phyloP scores from a whole-genome alignment of 2,888 invertebrate genomes.

The Pammene aurita region DNA sequence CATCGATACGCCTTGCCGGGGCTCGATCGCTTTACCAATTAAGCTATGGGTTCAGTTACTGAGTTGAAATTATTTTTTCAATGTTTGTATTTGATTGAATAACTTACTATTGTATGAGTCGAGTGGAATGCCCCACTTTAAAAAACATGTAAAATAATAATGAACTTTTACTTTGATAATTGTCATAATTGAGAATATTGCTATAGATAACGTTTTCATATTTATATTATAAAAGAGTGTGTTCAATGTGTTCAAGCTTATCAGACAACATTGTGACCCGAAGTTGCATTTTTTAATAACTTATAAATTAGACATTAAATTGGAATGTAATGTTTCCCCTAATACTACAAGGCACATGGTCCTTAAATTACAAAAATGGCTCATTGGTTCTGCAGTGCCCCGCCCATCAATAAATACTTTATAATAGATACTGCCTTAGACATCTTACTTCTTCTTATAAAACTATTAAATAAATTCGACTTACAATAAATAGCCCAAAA shows the following conservation, averaged over 20 bases:
- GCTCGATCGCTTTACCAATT: too few relatives aligned
- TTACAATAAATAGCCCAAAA: conserved; percentile 5
- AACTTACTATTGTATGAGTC: too few relatives aligned
- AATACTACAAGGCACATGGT: conserved; percentile 62
- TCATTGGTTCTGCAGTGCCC: conserved; percentile 69
- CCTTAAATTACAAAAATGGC: conserved; percentile 64
- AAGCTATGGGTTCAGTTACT: too few relatives aligned
- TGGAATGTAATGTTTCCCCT: conserved; percentile 42
- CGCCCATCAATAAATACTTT: conserved; percentile 51
- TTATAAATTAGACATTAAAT: conserved; percentile 12
- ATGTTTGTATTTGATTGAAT: too few relatives aligned
- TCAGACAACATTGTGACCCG: conserved; percentile 1
- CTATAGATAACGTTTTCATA: conserved; percentile 3
- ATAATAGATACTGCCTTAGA: conserved; percentile 26
- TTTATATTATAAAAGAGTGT: conserved; percentile 1
- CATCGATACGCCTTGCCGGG: too few relatives aligned
- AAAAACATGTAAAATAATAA: too few relatives aligned
- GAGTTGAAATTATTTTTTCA: too few relatives aligned
- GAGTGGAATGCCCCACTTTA: too few relatives aligned
- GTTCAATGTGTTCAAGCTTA: not conserved
- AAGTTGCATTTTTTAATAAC: conserved; percentile 8
- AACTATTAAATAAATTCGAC: conserved; percentile 20
- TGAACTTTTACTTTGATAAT: not conserved
- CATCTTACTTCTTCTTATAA: conserved; percentile 16
- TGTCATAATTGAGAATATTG: not conserved